Base-by-base conservation (phyloP, 2,113 vertebrate genomes). In the Patagioenas fasciata region DNA sequence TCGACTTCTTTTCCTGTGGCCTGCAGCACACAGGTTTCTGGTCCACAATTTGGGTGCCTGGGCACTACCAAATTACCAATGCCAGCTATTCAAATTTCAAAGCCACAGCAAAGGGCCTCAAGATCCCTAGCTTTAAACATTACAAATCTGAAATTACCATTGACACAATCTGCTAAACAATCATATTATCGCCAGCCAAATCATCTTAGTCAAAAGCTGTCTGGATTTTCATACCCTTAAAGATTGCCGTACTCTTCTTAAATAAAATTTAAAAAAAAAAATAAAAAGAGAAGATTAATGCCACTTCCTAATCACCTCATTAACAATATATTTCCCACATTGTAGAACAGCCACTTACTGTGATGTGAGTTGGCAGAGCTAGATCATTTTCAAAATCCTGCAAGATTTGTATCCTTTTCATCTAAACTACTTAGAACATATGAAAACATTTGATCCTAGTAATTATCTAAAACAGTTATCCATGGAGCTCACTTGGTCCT, bases 361-460 rank as follows among this genome's bases (percentile, higher is more conserved):
- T 88, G 79, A 80, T 67, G 56, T 9, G 11, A 28, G 24, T 74
- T 83, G 81, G 42, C 44, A 88, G 54, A 91, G 60, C 23, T 58
- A 82, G 38, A 54, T 73, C 31, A 69, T 85, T 95, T 94, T 88
- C n/a, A 73, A 85, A 93, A 80, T 66, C 54, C 87, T 89, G n/a
- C 62, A 92, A 89, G 71, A 89, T 73, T 18, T 89, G 31, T 72
- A 67, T 48, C 50, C 62, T 96, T 92, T 88, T 92, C 61, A 92
- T 89, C 65, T 89, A 67, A 85, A 75, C n/a, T 62, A 42, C 62
- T 80, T 51, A 34, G 50, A 91, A 85, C 17, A 65, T 69, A 88
- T 9, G 62, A 91, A 95, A 94, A 88, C 34, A 94, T 89, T 80
- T 95, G 69, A 82, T 83, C 64, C 60, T 62, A 15, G 70, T 94